phyloP scores from a whole-genome alignment of 2,888 invertebrate genomes.

The Steinernema hermaphroditum region DNA sequence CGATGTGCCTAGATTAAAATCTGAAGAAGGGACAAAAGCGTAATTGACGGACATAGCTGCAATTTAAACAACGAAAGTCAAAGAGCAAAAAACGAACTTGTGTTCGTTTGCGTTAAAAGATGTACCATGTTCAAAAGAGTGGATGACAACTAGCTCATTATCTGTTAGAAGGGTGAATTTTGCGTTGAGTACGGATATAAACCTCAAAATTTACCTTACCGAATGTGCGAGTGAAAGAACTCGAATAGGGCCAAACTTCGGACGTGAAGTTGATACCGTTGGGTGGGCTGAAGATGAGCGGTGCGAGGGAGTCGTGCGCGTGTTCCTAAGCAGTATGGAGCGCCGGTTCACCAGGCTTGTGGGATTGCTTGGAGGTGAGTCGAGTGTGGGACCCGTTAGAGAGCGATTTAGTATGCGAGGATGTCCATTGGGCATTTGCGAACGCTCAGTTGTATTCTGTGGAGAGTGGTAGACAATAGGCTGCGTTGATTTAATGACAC shows the following conservation, averaged over 20 bases:
- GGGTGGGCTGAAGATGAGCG: constrained; percentile 8
- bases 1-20: too few species aligned
- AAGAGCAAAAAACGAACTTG: too few species aligned
- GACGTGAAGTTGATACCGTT: not conserved
- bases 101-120: too few species aligned
- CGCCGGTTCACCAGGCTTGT: not conserved
- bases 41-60: too few species aligned
- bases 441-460: not conserved
- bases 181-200: too few species aligned
- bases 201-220: too few species aligned
- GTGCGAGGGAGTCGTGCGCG: not conserved
- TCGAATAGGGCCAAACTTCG: not conserved
- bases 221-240: constrained; percentile 18
- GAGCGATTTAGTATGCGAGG: not conserved
- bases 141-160: too few species aligned
- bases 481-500: constrained; percentile 15
- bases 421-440: not conserved
- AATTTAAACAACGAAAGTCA: too few species aligned
- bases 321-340: not conserved
- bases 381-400: not conserved
- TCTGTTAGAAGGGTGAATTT: too few species aligned
- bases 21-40: too few species aligned
- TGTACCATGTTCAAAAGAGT: too few species aligned
- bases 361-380: not conserved
- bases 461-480: constrained; percentile 3